Evolutionary conservation across 2,888 invertebrate genomes (phyloP), one percentile per base, ranked within the genome.

Genomic region (Tuberolachnus salignus): DNA sequence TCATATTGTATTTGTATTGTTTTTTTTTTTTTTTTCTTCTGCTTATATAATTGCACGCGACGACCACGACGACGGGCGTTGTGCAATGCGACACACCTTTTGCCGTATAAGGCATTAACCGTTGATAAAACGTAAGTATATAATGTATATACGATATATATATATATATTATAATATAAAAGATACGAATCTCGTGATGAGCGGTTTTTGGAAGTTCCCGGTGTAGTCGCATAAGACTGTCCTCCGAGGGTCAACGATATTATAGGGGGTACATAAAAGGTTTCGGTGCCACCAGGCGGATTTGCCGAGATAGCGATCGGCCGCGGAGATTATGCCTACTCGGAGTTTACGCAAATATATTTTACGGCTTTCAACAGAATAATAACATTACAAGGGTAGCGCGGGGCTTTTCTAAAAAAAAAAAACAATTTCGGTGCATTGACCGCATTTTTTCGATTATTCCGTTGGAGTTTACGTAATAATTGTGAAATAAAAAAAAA

Each of bases 31-130:
- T 34, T 34, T 34, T 16, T n/a, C n/a, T n/a, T n/a, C n/a, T n/a
- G n/a, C n/a, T 16, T 34, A 16, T 59, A 59, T 59, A n/a, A 26
- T 26, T 1, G 16, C 26, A 26, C 59, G 26, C 59, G 9, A 59
- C 59, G 26, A 59, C n/a, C 6, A n/a, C n/a, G n/a, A n/a, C n/a
- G n/a, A n/a, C n/a, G 3, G 34, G 34, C 34, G 59, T 16, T 8
- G 59, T 59, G 16, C 21, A 59, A 59, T 59, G 59, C n/a, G 59
- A 26, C 59, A 59, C 59, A 59, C 59, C 59, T 59, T 59, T 26
- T 59, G 16, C 59, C 26, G 3, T 59, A 59, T 26, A 16, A 59
- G 59, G 59, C 23, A 59, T 59, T 59, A 16, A 23, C 23, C 59
- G 16, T 9, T 59, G 3, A 59, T 26, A 59, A 16, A 59, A 3